Percentiles rank a stretch among this genome's conserved stretches.
Evolutionary conservation across 2,888 invertebrate species (phyloP).

Genomic region (Morpho achilles): DNA sequence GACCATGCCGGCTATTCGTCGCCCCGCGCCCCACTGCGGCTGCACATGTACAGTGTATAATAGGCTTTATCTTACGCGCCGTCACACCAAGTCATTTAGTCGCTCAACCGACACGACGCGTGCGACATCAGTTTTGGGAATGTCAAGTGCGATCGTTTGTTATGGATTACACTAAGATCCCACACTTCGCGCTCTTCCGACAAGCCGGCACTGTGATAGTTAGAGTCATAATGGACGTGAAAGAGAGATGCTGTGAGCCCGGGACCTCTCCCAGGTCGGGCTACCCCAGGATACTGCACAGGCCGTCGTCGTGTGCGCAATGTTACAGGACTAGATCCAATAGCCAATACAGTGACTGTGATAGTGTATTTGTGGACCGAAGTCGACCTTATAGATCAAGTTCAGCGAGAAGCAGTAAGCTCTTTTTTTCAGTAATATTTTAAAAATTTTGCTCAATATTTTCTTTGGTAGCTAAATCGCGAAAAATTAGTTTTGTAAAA

Average conservation of each 20-base stretch:
- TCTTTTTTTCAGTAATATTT: slow-evolving; percentile 25
- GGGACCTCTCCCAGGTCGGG: slow-evolving; percentile 36
- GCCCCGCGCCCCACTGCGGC: slow-evolving; percentile 51
- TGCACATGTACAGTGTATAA: slow-evolving; percentile 52
- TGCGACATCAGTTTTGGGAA: slow-evolving; percentile 68
- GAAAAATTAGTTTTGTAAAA: too few species aligned
- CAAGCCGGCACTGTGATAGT: slow-evolving; percentile 63
- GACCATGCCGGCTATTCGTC: slow-evolving; percentile 55
- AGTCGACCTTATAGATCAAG: slow-evolving; percentile 59
- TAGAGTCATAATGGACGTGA: slow-evolving; percentile 59
- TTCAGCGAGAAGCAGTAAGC: slow-evolving; percentile 69
- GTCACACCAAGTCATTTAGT: slow-evolving; percentile 69
- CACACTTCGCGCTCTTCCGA: slow-evolving; percentile 59
- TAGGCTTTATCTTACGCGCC: slow-evolving; percentile 69
- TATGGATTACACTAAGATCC: slow-evolving; percentile 66
- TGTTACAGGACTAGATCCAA: slow-evolving; percentile 66
- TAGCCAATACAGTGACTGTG: slow-evolving; percentile 72
- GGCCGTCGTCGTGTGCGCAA: slow-evolving; percentile 58
- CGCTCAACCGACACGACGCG: slow-evolving; percentile 68
- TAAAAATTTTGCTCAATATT: too few species aligned
- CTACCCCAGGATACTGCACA: slow-evolving; percentile 38
- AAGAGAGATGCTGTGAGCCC: slow-evolving; percentile 38
- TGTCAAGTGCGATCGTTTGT: slow-evolving; percentile 57
- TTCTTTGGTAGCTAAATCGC: too few species aligned
- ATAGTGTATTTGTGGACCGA: slow-evolving; percentile 64